Evolutionary conservation across 1,140 invertebrate genomes (phyloP).

Genomic region (Panonychus citri): DNA sequence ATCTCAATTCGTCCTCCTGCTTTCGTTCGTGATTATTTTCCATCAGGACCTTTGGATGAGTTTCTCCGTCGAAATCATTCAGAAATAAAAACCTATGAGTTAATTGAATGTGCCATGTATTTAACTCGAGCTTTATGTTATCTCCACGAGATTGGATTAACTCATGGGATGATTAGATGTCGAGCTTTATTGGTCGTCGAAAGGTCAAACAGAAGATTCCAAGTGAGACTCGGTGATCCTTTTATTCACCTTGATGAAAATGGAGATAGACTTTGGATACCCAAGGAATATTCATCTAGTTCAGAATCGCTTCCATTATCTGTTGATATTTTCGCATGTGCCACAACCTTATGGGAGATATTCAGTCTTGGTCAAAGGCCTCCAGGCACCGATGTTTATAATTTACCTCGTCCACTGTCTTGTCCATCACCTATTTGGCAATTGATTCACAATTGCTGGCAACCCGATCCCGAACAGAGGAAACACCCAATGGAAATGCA

Average conservation of each 20-base stretch:
- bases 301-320: slow-evolving; percentile 27
- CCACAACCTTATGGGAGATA: slow-evolving; percentile 69
- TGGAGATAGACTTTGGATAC: slow-evolving; percentile 9
- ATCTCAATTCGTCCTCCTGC: slow-evolving; percentile 20
- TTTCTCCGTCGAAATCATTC: slow-evolving; percentile 33
- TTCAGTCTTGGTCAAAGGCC: slow-evolving; percentile 41
- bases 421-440: slow-evolving; percentile 59
- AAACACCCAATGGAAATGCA: slow-evolving; percentile 54
- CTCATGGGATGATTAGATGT: slow-evolving; percentile 64
- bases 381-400: slow-evolving; percentile 11
- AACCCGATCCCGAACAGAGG: slow-evolving; percentile 36
- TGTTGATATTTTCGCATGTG: slow-evolving; percentile 65
- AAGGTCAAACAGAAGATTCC: slow-evolving; percentile 38
- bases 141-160: slow-evolving; percentile 46
- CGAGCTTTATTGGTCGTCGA: slow-evolving; percentile 47
- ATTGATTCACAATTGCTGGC: slow-evolving; percentile 72
- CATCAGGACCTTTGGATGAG: slow-evolving; percentile 44
- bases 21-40: slow-evolving; percentile 52
- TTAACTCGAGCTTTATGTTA: slow-evolving; percentile 55
- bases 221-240: slow-evolving; percentile 53
- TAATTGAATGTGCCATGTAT: slow-evolving; percentile 49
- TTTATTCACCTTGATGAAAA: slow-evolving; percentile 21
- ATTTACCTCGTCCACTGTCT: slow-evolving; percentile 41
- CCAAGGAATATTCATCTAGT: slow-evolving; percentile 8
- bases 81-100: slow-evolving; percentile 36